Conservation (phyloP, 2,797 vertebrate species). For the Clarias fuscus region DNA sequence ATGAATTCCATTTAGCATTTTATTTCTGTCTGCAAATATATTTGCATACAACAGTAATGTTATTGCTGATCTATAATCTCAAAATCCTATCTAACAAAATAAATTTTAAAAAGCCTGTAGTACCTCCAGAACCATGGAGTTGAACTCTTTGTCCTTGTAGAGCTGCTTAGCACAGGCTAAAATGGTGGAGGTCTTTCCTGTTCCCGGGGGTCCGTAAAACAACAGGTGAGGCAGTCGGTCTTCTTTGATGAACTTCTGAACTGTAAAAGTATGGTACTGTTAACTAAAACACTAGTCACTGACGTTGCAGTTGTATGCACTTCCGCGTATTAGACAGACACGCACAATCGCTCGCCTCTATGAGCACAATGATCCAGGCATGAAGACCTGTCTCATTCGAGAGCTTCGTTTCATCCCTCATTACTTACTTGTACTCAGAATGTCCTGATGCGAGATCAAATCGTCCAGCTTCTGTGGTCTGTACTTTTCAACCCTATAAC, state of each 20-base stretch:
- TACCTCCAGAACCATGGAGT: constrained; percentile 97
- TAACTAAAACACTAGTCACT: neutral
- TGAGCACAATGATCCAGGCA: neutral
- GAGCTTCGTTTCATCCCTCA: neutral
- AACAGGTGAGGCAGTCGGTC: constrained; percentile 90
- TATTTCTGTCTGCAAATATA: neutral
- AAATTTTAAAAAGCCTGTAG: neutral
- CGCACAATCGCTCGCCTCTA: neutral
- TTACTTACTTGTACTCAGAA: constrained; percentile 89
- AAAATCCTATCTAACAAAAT: too few species aligned
- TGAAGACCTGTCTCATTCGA: neutral
- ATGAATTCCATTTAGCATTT: neutral
- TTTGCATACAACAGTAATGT: neutral
- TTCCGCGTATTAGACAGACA: neutral
- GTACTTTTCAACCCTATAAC: constrained; percentile 93
- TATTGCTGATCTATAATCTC: neutral
- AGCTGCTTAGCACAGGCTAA: constrained; percentile 91
- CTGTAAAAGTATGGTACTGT: constrained; percentile 50
- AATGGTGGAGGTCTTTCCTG: constrained; percentile 96
- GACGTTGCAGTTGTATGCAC: neutral
- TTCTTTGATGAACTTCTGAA: constrained; percentile 92
- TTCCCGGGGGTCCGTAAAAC: constrained; percentile 95
- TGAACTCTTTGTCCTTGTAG: constrained; percentile 89
- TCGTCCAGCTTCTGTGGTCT: constrained; percentile 89
- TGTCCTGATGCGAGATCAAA: constrained; percentile 92